Evolutionary conservation across 2,797 vertebrate species (phyloP).

Genomic region (Pipistrellus nathusii): DNA sequence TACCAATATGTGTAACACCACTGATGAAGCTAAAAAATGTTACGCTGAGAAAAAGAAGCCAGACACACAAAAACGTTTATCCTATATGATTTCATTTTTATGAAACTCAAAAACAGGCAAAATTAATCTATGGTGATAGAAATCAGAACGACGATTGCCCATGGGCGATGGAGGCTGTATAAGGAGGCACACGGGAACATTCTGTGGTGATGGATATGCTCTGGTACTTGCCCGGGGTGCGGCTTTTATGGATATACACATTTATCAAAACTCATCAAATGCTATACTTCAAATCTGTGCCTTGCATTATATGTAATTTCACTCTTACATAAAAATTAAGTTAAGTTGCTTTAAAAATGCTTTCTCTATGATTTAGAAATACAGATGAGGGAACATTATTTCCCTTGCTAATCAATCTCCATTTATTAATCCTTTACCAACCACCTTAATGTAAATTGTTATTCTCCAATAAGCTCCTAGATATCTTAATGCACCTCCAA

Average conservation of each 20-base stretch:
- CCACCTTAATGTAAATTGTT: not conserved
- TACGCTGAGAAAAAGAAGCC: not conserved
- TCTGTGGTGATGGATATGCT: not conserved
- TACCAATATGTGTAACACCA: not conserved
- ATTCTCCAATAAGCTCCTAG: not conserved
- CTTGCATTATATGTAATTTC: conserved; percentile 3
- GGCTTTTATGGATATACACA: not conserved
- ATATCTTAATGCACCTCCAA: not conserved
- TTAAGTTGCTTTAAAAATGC: conserved; percentile 6
- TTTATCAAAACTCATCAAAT: conserved; percentile 51
- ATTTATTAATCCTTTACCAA: conserved; percentile 14
- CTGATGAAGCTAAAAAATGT: not conserved
- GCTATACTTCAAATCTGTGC: not conserved
- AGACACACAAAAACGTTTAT: not conserved
- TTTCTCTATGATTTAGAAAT: conserved; percentile 3
- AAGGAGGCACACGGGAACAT: not conserved
- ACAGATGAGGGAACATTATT: not conserved
- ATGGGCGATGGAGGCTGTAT: not conserved
- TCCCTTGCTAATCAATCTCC: not conserved
- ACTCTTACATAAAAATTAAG: conserved; percentile 50
- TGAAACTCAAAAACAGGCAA: conserved; percentile 1
- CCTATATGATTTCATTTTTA: conserved; percentile 11
- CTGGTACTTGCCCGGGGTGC: not conserved
- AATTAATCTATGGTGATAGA: not conserved
- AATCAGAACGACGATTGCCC: not conserved